Base-by-base conservation (phyloP, 1,140 invertebrate species). In the Lucilia sericata region DNA sequence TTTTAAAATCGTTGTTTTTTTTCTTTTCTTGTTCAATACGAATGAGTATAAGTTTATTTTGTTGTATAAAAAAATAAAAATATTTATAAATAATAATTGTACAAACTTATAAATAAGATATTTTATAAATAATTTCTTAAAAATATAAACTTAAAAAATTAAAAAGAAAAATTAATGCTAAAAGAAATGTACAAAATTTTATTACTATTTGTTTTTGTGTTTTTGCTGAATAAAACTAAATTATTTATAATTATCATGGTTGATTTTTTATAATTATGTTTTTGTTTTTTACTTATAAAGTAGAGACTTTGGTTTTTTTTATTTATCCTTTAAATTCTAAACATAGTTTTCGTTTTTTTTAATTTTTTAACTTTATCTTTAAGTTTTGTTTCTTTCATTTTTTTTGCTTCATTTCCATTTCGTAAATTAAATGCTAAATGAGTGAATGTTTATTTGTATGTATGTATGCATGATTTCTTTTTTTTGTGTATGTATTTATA, bases 291-390 rank as follows among this genome's bases (percentile, higher is more conserved):
- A 82, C 60, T 82, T 65, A 82, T 82, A 65, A 82, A 82, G 60
- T 82, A 80, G n/a, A 65, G 47, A 65, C 81, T 82, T 60, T 82
- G 81, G 51, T 65, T 82, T 82, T 82, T 82, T 30, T 65, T n/a
- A 34, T 82, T 34, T 60, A 36, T 34, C 81, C 30, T n/a, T 74
- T 34, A 74, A 74, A 74, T 74, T 74, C 30, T 34, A 34, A 74
- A 74, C 19, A 25, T 82, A 60, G 21, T 36, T 65, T 82, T 65
- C 21, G 25, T 51, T 55, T 60, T 55, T 60, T 78, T 36, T 2
- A 30, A 42, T 36, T 25, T 60, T 78, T n/a, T 60, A 60, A 13
- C 55, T 84, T 60, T 25, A 51, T 51, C 17, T 83, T 74, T 83
- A 78, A 36, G 60, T 82, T 75, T 19, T 65, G 17, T 25, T n/a